Base-by-base conservation (phyloP, 2,113 vertebrate species). In the Rhinolophus ferrumequinum region DNA sequence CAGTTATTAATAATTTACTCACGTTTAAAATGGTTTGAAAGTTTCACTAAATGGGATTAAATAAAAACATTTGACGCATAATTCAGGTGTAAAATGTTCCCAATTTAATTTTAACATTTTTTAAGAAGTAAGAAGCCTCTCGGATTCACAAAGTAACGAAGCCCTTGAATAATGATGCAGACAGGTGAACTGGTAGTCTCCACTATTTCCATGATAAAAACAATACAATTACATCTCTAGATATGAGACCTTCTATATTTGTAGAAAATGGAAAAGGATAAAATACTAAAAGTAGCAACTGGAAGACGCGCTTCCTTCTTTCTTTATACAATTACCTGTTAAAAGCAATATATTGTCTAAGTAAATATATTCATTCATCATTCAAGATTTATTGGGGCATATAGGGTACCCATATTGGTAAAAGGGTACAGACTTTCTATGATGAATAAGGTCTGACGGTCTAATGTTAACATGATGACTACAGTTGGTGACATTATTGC, bases 11-110 rank as follows among this genome's bases (percentile, higher is more conserved):
- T 77, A 81, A 15, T 80, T 91, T 96, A n/a, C 94, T 95, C 33
- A 89, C 47, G 24, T 88, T 90, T 95, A 95, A 86, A 83, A 10
- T 30, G 38, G 69, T 95, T 96, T 96, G 70, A 38, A 56, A 66
- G n/a, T 70, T 97, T 97, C 64, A 73, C 30, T 8, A 50, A 12
- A 50, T 6, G 79, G 69, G n/a, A 95, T 97, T 93, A 96, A 90
- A 9, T 95, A 52, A 62, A 96, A 87, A 73, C 92, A 64, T 97
- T 62, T 72, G 41, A 66, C 66, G 82, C 62, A n/a, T 87, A 90
- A 90, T 69, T 54, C 56, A 70, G 38, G 9, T 82, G 4, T 22
- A n/a, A 47, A 94, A 95, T 70, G 2, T 35, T 77, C 12, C 38
- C 64, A 76, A 21, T 60, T 84, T 16, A 47, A 84, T 16, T 79